A percentile compares a stretch with the other conserved stretches of the same genome.
phyloP scores from a whole-genome alignment of 2,797 vertebrate genomes.

The Scyliorhinus canicula region DNA sequence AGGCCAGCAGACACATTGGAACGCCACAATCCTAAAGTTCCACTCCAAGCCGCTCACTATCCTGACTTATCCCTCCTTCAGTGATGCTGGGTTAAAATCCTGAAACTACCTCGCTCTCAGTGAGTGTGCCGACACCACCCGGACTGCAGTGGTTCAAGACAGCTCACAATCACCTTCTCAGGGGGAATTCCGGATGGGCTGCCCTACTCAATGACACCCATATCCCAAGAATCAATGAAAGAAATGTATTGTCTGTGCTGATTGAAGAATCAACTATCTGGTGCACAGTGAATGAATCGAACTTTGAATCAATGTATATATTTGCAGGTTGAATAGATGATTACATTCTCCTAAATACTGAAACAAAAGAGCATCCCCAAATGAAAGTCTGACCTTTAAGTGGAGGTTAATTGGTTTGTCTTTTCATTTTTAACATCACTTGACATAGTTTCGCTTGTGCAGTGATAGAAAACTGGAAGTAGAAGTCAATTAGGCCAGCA shows the following conservation, averaged over 20 bases:
- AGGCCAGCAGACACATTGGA: too few species aligned
- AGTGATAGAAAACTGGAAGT: not conserved
- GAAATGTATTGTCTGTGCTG: not conserved
- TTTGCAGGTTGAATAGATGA: not conserved
- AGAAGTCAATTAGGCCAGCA: not conserved
- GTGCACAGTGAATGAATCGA: not conserved
- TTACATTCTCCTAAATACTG: not conserved
- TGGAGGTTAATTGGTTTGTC: not conserved
- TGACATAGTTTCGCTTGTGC: not conserved
- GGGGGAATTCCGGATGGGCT: too few species aligned
- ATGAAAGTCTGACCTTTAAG: not conserved
- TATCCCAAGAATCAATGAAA: too few species aligned
- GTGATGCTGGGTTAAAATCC: too few species aligned
- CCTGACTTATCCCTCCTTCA: too few species aligned
- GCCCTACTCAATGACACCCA: too few species aligned
- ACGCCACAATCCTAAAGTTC: too few species aligned
- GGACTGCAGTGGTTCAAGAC: too few species aligned
- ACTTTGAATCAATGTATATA: not conserved
- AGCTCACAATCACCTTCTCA: too few species aligned
- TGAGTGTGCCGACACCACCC: too few species aligned
- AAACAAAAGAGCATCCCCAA: not conserved
- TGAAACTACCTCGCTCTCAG: too few species aligned
- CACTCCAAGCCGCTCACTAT: too few species aligned
- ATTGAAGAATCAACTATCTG: not conserved
- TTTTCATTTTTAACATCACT: not conserved